These are phyloP conservation scores for Calycopis cecrops DNA, from an alignment of 1,140 invertebrate species.

Conservation along the genomic window DNA sequence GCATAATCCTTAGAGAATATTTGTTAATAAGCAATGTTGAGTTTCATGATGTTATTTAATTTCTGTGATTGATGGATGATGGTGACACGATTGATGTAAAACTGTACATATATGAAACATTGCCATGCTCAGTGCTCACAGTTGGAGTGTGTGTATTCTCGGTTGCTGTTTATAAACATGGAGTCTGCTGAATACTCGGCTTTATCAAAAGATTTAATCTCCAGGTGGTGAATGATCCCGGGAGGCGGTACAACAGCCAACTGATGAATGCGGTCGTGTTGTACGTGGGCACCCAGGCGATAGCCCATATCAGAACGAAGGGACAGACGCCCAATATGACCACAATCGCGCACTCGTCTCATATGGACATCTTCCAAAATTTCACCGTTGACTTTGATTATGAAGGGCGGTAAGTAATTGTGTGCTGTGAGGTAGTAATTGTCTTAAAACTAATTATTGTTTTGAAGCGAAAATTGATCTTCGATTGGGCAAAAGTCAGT, in stretches of 20 bases:
- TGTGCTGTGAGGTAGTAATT: too few species aligned
- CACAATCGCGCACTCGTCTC: conserved; percentile 96
- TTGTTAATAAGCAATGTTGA: too few species aligned
- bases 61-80: too few species aligned
- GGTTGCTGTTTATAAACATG: too few species aligned
- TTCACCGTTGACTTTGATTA: conserved; percentile 97
- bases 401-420: conserved; percentile 83
- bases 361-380: conserved; percentile 99
- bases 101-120: too few species aligned
- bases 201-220: not conserved
- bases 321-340: conserved; percentile 94
- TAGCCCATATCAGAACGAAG: conserved; percentile 90
- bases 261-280: conserved; percentile 98
- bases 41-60: too few species aligned
- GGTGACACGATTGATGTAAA: too few species aligned
- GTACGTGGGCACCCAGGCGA: conserved; percentile 98
- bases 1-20: too few species aligned
- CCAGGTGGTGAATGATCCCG: conserved; percentile 85
- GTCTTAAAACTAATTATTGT: not conserved
- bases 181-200: not conserved
- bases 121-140: too few species aligned
- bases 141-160: too few species aligned
- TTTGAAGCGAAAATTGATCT: too few species aligned
- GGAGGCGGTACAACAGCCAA: conserved; percentile 95
- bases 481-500: too few species aligned